Evolutionary conservation across 2,888 invertebrate species (phyloP), one percentile per base, ranked within the genome.

Genomic region (Azorinus chamasolen): DNA sequence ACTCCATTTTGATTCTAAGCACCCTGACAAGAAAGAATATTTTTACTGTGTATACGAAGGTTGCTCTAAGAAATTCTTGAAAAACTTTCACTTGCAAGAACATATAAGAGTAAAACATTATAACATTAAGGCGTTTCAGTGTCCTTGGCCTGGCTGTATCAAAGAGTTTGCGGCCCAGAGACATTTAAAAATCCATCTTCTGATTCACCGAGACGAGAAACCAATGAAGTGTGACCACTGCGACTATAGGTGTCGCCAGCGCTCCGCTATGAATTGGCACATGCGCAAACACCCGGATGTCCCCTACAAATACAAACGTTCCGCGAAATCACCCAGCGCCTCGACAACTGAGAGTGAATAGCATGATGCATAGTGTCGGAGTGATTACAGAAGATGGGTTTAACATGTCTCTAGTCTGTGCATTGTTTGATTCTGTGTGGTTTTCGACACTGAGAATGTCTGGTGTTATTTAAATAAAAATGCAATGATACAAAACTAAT

Each of bases 181-280:
- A 48, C 83, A 88, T 70, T 81, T 89, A 48, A 88, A 87, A 73
- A 83, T 87, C 27, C 89, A 89, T 74, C 81, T 86, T 59, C 69
- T 87, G 62, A 85, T 88, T 66, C 89, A 90, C 68, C 86, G 81
- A 20, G 86, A 87, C 43, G 89, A 90, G 70, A 90, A 90, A 69
- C 90, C 90, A 10, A 77, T 89, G 55, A 85, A 87, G 68, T 91
- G 91, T 64, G 84, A 85, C 22, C 85, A 88, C 43, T 91, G 91
- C 75, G 87, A 87, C 54, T 89, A 89, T 48, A 72, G 90, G 10
- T 90, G 89, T 66, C 83, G 89, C 2, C 91, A 91, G 78, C 82
- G 88, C 37, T 88, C 87, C 48, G 90, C 89, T 2, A 73, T 91
- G 37, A 87, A 88, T 55, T 91, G 91, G 91, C 91, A 91, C 75